Evolutionary conservation across 2,797 vertebrate genomes (phyloP), one percentile per base, ranked within the genome.

Genomic region (Zenarchopterus dispar): DNA sequence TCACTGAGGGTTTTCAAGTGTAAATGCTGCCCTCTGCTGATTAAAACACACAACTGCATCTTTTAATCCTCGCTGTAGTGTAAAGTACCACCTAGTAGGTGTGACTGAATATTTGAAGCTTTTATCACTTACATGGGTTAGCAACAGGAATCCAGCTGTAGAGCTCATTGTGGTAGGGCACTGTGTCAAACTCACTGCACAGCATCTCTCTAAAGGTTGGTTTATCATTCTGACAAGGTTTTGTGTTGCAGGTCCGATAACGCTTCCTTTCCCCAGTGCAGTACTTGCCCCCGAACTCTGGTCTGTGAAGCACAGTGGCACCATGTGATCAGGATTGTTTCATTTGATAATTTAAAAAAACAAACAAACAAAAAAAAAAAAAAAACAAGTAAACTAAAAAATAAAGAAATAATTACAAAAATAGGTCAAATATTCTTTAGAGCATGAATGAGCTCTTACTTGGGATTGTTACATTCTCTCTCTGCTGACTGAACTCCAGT

Each of bases 151-250:
- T 92, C 97, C 97, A 99, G 77, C 90, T 88, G 86, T 98, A 96
- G 64, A 99, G 93, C 50, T 96, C 92, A 0, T 97, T 98, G 84
- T 96, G 94, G 89, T 98, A 97, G 2, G 95, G 92, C 54, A 99
- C 96, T 0, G 96, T 98, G 87, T 99, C 94, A 71, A 99, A 99
- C 83, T 99, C 97, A 36, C 95, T 97, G 91, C 97, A 99, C 50
- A 97, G 96, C 97, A 99, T 97, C 86, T 99, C 96, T 36, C 97
- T 93, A 60, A 99, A 99, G 1, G 93, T 94, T 0, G 96, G 97
- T 1, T 54, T 75, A 0, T 89, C 84, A 2, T 75, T 90, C 52
- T 1, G 85, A 31, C 97, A 99, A 0, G 89, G 89, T 44, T 92
- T 94, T 0, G 94, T 92, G 64, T 96, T 98, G 73, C 97, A 99